Evolutionary conservation across 2,888 invertebrate species (phyloP).

Genomic region (Melinaea marsaeus): DNA sequence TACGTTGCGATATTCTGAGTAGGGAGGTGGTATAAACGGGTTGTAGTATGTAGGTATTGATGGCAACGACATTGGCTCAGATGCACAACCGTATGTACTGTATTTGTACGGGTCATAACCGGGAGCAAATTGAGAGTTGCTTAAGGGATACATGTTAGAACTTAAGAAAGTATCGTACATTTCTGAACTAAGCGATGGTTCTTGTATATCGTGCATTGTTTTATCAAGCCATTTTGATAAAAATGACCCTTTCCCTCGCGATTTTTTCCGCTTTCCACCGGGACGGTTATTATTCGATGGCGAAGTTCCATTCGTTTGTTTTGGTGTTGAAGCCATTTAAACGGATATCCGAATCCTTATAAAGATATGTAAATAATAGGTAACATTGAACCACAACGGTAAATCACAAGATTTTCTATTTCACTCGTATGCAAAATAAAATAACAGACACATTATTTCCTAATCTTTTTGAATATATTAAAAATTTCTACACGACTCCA

Average conservation of each 20-base stretch:
- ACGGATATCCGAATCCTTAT: neutral
- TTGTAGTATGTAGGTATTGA: slow-evolving; percentile 77
- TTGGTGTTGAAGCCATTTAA: slow-evolving; percentile 67
- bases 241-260: slow-evolving; percentile 63
- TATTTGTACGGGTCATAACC: slow-evolving; percentile 72
- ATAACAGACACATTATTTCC: slow-evolving; percentile 22
- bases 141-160: slow-evolving; percentile 56
- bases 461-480: slow-evolving; percentile 27
- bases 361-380: slow-evolving; percentile 12
- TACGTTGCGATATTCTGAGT: slow-evolving; percentile 59
- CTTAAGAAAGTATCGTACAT: slow-evolving; percentile 56
- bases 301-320: slow-evolving; percentile 64
- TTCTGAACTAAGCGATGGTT: slow-evolving; percentile 61
- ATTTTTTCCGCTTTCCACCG: slow-evolving; percentile 73
- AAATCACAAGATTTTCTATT: slow-evolving; percentile 25
- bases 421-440: slow-evolving; percentile 39
- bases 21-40: slow-evolving; percentile 50
- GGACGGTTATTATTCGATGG: slow-evolving; percentile 59
- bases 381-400: slow-evolving; percentile 18
- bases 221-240: slow-evolving; percentile 75
- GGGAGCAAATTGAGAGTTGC: slow-evolving; percentile 59
- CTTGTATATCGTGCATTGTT: slow-evolving; percentile 66
- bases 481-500: slow-evolving; percentile 28
- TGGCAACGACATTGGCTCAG: slow-evolving; percentile 82
- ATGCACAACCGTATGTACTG: slow-evolving; percentile 70